Evolutionary conservation across 2,113 vertebrate genomes (phyloP).

Genomic region (Pelodiscus sinensis): DNA sequence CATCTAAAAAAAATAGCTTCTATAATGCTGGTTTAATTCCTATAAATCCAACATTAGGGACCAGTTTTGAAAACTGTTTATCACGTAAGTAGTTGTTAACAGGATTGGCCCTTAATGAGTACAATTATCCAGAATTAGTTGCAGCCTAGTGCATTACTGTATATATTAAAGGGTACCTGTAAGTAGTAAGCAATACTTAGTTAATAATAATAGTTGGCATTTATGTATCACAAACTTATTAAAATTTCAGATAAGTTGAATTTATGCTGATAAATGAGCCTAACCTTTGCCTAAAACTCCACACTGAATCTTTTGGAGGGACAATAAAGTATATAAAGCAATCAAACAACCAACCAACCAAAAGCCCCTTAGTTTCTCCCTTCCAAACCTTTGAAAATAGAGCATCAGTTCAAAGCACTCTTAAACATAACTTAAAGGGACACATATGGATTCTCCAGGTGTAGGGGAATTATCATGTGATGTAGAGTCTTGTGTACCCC

Average conservation of each 20-base stretch:
- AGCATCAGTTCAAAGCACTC: background rate
- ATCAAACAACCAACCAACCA: background rate
- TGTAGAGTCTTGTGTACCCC: background rate
- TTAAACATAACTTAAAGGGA: background rate
- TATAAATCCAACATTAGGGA: background rate
- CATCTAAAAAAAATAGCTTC: background rate
- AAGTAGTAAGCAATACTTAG: background rate
- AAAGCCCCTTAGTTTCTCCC: background rate
- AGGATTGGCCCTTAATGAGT: fast-evolving
- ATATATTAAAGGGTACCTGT: background rate
- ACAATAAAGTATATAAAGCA: background rate
- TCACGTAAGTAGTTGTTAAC: background rate
- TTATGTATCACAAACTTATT: background rate
- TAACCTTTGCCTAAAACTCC: background rate
- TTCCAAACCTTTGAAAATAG: background rate
- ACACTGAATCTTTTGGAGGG: background rate
- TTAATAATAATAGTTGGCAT: background rate
- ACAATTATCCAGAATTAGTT: background rate
- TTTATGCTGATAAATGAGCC: background rate
- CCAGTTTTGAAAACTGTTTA: background rate
- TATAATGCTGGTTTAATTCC: background rate
- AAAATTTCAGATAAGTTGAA: background rate
- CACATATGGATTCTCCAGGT: background rate
- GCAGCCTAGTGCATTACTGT: background rate
- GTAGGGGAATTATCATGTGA: background rate